Base-by-base conservation (phyloP, 2,888 invertebrate species). In the Standfussiana lucernea region DNA sequence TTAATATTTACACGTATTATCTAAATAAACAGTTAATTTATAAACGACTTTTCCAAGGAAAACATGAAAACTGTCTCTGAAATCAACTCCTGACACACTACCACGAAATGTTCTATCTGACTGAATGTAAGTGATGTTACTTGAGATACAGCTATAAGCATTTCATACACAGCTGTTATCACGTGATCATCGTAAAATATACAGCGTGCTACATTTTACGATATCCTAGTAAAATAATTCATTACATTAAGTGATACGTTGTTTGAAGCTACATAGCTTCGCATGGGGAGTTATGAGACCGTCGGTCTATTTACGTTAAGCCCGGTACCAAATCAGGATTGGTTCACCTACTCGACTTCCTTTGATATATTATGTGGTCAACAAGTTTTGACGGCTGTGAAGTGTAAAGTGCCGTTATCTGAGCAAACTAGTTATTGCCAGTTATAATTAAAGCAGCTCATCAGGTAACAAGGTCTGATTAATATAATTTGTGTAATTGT, bases 141-240 rank as follows among this genome's bases (percentile, higher is more conserved):
- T 89, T 86, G 88, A 91, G 87, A 89, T 90, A 89, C 89, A 91
- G 89, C 89, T 91, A 92, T 93, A 93, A 92, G 92, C 90, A 90
- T 92, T 92, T 92, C 92, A 92, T 93, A 93, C 91, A 92, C 91
- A 91, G 89, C 91, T 92, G 90, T 92, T 93, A 94, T 94, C 93
- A 94, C 93, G 93, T 91, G 93, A 92, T 88, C 89, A 88, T 92
- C 94, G 90, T 94, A 93, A 95, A 94, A 93, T 91, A 91, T 93
- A 96, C 93, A 94, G 95, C 82, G 80, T 93, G 95, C 88, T 94
- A 86, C 89, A 88, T 89, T 94, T 92, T 89, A 89, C 79, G 83
- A 87, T 82, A 77, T 84, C 77, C 79, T 69, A 84, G 75, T 80
- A 75, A 64, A 64, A 82, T 79, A 87, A 83, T 89, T 87, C 82